Base-by-base conservation (phyloP, 2,888 invertebrate species). In the Philopedon plagiatum region DNA sequence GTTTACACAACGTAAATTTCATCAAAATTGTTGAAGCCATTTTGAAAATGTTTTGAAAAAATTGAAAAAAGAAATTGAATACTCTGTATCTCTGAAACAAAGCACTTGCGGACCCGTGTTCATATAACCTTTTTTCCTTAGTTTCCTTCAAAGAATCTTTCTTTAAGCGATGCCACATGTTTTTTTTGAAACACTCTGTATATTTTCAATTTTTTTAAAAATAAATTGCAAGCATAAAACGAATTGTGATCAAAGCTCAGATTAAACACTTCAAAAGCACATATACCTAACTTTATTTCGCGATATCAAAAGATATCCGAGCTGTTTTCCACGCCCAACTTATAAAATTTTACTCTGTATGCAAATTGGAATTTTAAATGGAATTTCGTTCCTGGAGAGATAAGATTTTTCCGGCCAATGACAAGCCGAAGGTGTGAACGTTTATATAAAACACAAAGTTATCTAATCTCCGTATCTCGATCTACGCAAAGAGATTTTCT, bases 311-410 rank as follows among this genome's bases (percentile, higher is more conserved):
- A 64, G 64, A 23, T 54, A 54, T 37, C 8, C 21, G 1, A 64
- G 13, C 37, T 54, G 11, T 21, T 64, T 54, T 64, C 64, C 64
- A 34, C 64, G 64, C 64, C 64, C 64, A 51, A 19, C 34, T 26
- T 23, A 37, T 64, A 64, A 64, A 64, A 21, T 32, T 32, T 26
- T 57, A 56, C 37, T 69, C 69, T 69, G 21, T 63, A 69, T 69
- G 69, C 62, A 69, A 69, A 69, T 69, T 61, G 69, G 34, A 62
- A 57, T 56, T 69, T 69, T 41, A 69, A 69, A 69, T 57, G 23
- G 11, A 44, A 62, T 69, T 69, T 49, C 26, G 68, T 26, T 44
- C 19, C 57, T 41, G 29, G 21, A 51, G 18, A 54, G 68, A 68
- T 68, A 68, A 51, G 54, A 26, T n/a, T 29, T 54, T 51, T 39